Conservation (phyloP, 2,113 vertebrate genomes). For the Brienomyrus longianalis region DNA sequence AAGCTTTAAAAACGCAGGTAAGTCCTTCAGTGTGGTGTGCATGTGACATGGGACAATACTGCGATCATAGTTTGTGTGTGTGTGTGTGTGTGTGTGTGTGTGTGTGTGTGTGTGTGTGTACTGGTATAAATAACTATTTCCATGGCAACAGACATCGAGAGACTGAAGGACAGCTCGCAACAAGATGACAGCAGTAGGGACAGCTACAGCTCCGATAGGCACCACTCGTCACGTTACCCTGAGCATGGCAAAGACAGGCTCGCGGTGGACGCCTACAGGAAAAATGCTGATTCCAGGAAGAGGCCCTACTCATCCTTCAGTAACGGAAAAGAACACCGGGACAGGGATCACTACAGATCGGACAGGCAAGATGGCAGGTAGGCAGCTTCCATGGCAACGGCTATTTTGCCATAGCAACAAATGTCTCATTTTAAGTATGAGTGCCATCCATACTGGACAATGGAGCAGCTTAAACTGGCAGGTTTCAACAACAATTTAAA, state of each 20-base stretch:
- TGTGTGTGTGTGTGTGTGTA: background rate
- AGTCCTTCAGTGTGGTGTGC: background rate
- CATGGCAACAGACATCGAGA: constrained; percentile 71
- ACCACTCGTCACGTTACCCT: constrained; percentile 71
- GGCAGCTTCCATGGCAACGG: background rate
- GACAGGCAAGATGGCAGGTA: constrained; percentile 67
- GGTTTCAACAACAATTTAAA: background rate
- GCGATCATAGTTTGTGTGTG: background rate
- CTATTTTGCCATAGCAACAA: background rate
- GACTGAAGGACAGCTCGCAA: constrained; percentile 81
- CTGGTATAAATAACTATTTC: background rate
- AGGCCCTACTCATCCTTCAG: constrained; percentile 85
- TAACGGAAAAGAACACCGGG: constrained; percentile 93
- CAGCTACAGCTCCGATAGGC: constrained; percentile 89
- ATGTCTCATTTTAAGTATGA: background rate
- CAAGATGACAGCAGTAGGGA: constrained; percentile 95
- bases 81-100: too few species aligned
- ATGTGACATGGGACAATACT: background rate
- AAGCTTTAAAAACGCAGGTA: constrained; percentile 81
- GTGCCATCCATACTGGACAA: background rate
- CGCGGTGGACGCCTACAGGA: constrained; percentile 74
- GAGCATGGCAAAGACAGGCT: constrained; percentile 80
- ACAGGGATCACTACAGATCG: constrained; percentile 85
- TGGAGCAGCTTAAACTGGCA: background rate
- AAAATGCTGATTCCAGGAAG: constrained; percentile 75